Conservation (phyloP, 2,888 invertebrate genomes). For the Dyspetes luteomarginatus region DNA sequence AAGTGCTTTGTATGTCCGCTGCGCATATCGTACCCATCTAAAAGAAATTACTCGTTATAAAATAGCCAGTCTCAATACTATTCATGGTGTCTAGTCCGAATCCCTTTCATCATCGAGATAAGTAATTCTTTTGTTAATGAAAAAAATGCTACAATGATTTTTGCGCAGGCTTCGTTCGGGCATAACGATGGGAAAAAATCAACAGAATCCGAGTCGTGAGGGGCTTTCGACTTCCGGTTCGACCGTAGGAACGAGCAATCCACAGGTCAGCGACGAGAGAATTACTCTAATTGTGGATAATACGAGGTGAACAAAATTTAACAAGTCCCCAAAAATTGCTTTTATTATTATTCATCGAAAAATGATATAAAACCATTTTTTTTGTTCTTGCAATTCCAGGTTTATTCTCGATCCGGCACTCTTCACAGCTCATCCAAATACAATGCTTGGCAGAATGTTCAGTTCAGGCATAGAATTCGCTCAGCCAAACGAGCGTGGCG, state of each 20-base stretch:
- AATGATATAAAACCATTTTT: not conserved
- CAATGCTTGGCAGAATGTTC: slow-evolving; percentile 99
- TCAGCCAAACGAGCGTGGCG: slow-evolving; percentile 97
- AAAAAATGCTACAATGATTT: slow-evolving; percentile 28
- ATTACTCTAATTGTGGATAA: slow-evolving; percentile 98
- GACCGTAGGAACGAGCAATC: slow-evolving; percentile 84
- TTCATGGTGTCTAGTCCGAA: slow-evolving; percentile 1
- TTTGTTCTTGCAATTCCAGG: slow-evolving; percentile 64
- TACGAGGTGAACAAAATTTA: slow-evolving; percentile 85
- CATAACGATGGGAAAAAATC: slow-evolving; percentile 76
- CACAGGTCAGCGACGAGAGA: slow-evolving; percentile 87
- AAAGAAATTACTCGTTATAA: not conserved
- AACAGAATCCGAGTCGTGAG: slow-evolving; percentile 77
- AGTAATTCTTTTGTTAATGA: slow-evolving; percentile 18
- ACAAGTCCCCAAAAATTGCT: not conserved
- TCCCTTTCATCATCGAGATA: not conserved
- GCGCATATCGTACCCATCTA: slow-evolving; percentile 40
- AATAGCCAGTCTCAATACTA: not conserved
- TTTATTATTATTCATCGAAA: not conserved
- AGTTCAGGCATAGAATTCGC: slow-evolving; percentile 96
- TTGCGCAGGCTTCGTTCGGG: slow-evolving; percentile 78
- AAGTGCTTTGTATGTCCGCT: slow-evolving; percentile 57
- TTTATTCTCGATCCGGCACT: slow-evolving; percentile 97
- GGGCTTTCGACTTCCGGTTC: slow-evolving; percentile 75
- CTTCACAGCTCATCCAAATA: slow-evolving; percentile 97